Evolutionary conservation across 2,888 invertebrate species (phyloP), one percentile per base, ranked within the genome.

Genomic region (Agrypnus murinus): DNA sequence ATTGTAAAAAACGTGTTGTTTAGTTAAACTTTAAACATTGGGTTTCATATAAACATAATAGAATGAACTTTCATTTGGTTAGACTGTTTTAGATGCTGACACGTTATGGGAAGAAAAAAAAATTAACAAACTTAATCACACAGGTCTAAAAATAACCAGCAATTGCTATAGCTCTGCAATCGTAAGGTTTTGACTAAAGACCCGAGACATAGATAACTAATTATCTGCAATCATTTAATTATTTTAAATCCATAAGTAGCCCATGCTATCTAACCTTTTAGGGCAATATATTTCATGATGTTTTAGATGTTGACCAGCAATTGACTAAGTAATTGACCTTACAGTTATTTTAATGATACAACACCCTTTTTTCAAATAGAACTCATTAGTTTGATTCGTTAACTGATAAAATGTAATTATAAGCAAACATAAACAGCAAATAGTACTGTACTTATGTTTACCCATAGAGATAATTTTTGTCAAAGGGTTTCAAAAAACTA

Each of bases 1-100:
- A 45, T 60, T 60, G 45, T 15, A 14, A 46, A 14, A 34, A 60
- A 60, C 45, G 45, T 45, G 60, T 25, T 25, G 25, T 25, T 25
- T 25, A 25, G 25, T 25, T 25, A 25, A 25, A 25, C 25, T 25
- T 25, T 25, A 25, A 25, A 25, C 25, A 25, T 25, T 40, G 12
- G 12, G 12, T 12, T 45, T 45, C 5, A 45, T 45, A 6, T 36
- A 36, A 8, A 36, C 36, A 8, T 36, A 8, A 9, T 9, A 36
- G 9, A 36, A 36, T 36, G 14, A 4, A 9, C 14, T 12, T 14
- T 9, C 40, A n/a, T 14, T 40, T 3, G 25, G 25, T 25, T 25
- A 25, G n/a, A n/a, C n/a, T n/a, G n/a, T n/a, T n/a, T n/a, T n/a
- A n/a, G 25, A 25, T 25, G 5, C 25, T 25, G 25, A 25, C 25